Conservation (phyloP, 1,140 invertebrate genomes). For the Hycleus phaleratus region DNA sequence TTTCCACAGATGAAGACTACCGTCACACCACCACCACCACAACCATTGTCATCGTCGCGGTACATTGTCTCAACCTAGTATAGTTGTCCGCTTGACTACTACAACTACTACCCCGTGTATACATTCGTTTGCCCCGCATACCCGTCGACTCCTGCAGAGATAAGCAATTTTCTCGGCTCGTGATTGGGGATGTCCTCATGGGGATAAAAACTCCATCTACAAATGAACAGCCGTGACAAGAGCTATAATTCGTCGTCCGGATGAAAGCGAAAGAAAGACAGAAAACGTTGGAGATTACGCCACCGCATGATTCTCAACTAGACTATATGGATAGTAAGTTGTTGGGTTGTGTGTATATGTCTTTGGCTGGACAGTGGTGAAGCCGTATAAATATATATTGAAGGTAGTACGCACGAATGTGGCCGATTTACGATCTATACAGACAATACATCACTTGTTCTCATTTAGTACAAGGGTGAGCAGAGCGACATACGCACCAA, state of each 20-base stretch:
- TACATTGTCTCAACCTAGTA: slow-evolving; percentile 23
- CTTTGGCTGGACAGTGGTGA: slow-evolving; percentile 13
- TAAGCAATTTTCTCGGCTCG: slow-evolving; percentile 62
- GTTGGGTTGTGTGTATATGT: slow-evolving; percentile 6
- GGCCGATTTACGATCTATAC: slow-evolving; percentile 21
- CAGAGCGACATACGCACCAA: slow-evolving; percentile 20
- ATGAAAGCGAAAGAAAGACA: slow-evolving; percentile 34
- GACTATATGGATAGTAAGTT: not conserved
- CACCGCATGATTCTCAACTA: not conserved
- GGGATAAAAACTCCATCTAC: slow-evolving; percentile 65
- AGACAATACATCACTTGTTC: slow-evolving; percentile 25
- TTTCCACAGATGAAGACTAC: slow-evolving; percentile 1
- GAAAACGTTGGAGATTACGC: slow-evolving; percentile 16
- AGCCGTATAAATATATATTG: no score
- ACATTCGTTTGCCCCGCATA: slow-evolving; percentile 10
- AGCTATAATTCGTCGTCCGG: slow-evolving; percentile 55
- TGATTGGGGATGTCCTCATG: slow-evolving; percentile 60
- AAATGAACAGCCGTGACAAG: slow-evolving; percentile 67
- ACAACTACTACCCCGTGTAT: not conserved
- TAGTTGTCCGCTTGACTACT: not conserved
- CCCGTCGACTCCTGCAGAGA: slow-evolving; percentile 32
- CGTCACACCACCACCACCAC: no score
- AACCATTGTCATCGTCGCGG: not conserved
- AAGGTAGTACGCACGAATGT: slow-evolving; percentile 10
- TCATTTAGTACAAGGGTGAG: slow-evolving; percentile 25